Conservation (phyloP, 2,888 invertebrate genomes). For the Rhagophthalmus giganteus region DNA sequence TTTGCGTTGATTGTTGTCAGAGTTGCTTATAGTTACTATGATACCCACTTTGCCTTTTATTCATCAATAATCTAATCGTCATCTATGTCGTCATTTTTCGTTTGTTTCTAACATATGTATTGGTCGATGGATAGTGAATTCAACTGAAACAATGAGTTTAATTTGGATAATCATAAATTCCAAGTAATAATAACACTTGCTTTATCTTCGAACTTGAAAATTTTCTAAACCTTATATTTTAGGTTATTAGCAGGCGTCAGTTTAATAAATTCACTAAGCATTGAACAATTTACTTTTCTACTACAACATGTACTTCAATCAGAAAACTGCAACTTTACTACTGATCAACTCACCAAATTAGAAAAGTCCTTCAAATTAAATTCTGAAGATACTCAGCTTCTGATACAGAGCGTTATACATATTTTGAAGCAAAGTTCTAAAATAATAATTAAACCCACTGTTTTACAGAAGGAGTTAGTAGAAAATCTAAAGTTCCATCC, state of each 20-base stretch:
- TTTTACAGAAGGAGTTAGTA: conserved; percentile 57
- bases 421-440: conserved; percentile 58
- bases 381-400: conserved; percentile 16
- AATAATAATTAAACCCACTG: conserved; percentile 60
- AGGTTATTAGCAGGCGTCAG: conserved; percentile 46
- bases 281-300: conserved; percentile 41
- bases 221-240: conserved; percentile 31
- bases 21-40: too few species aligned
- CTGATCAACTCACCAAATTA: conserved; percentile 39
- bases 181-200: too few species aligned
- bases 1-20: too few species aligned
- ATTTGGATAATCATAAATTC: too few species aligned
- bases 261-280: conserved; percentile 44
- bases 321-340: conserved; percentile 39
- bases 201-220: too few species aligned
- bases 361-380: conserved; percentile 41
- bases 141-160: too few species aligned
- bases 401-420: conserved; percentile 46
- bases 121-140: too few species aligned
- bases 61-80: too few species aligned
- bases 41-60: too few species aligned
- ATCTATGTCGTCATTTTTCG: too few species aligned
- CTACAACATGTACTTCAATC: conserved; percentile 40
- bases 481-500: conserved; percentile 57
- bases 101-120: too few species aligned